Conservation (phyloP, 2,888 invertebrate species). For the Podotricha telesiphe region DNA sequence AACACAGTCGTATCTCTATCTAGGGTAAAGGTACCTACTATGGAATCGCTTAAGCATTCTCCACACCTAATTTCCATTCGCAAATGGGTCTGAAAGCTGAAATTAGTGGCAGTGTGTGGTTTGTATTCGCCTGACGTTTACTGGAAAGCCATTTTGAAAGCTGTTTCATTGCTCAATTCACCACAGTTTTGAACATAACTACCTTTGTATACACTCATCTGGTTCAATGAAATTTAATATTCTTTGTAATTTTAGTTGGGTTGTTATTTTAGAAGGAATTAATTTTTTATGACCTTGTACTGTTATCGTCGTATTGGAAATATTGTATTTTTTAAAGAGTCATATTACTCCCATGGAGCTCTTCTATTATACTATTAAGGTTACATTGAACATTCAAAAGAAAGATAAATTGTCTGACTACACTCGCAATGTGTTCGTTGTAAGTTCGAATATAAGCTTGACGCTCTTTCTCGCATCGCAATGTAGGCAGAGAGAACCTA, state of each 20-base stretch:
- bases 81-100: slow-evolving; percentile 72
- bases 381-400: too few relatives aligned
- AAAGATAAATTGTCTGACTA: too few relatives aligned
- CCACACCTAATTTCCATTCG: slow-evolving; percentile 69
- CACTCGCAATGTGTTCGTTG: too few relatives aligned
- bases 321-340: too few relatives aligned
- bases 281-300: neutral
- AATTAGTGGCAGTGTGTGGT: slow-evolving; percentile 70
- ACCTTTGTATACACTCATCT: slow-evolving; percentile 46
- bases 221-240: slow-evolving; percentile 13
- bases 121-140: slow-evolving; percentile 53
- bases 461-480: too few relatives aligned
- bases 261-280: neutral
- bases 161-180: slow-evolving; percentile 57
- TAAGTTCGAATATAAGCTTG: too few relatives aligned
- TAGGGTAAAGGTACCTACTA: slow-evolving; percentile 6
- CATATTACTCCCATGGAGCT: too few relatives aligned
- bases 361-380: too few relatives aligned
- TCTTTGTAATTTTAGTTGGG: neutral
- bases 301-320: neutral
- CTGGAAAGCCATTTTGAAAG: slow-evolving; percentile 65
- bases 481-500: too few relatives aligned
- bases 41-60: slow-evolving; percentile 30
- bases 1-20: slow-evolving; percentile 1
- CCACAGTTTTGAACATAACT: slow-evolving; percentile 45